These are phyloP conservation scores for Autographa pulchrina DNA, from an alignment of 2,888 invertebrate genomes.

Conservation along the genomic window DNA sequence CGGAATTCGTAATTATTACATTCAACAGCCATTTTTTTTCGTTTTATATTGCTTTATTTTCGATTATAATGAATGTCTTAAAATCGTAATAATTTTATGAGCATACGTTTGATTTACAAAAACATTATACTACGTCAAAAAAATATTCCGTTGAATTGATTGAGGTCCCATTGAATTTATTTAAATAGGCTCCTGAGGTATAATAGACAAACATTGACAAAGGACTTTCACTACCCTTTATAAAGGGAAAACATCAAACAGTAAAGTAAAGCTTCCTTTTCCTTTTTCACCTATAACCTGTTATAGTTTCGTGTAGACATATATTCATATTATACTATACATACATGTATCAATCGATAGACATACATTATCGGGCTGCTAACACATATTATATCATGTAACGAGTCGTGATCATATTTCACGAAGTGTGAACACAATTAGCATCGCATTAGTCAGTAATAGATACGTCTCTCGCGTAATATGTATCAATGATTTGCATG, in stretches of 20 bases:
- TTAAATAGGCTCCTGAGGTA: no score
- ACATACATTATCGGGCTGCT: constrained; percentile 13
- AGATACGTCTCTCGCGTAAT: constrained; percentile 14
- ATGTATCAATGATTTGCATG: constrained; percentile 7
- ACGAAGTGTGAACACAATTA: constrained; percentile 30
- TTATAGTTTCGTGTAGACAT: background rate
- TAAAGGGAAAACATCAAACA: background rate
- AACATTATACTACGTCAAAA: no score
- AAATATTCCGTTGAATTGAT: no score
- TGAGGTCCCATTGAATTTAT: background rate
- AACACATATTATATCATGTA: constrained; percentile 23
- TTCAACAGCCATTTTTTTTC: no score
- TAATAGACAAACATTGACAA: background rate
- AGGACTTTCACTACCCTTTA: background rate
- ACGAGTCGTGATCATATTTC: constrained; percentile 27
- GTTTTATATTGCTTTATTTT: no score
- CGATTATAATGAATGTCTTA: no score
- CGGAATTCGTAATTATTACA: no score
- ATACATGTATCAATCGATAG: background rate
- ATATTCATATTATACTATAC: background rate
- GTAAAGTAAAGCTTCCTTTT: background rate
- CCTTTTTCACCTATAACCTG: background rate
- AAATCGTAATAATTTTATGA: no score
- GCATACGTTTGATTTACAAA: no score
- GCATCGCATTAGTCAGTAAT: background rate